Evolutionary conservation across 2,888 invertebrate genomes (phyloP), one percentile per base, ranked within the genome.

Genomic region (Proisotoma minuta): DNA sequence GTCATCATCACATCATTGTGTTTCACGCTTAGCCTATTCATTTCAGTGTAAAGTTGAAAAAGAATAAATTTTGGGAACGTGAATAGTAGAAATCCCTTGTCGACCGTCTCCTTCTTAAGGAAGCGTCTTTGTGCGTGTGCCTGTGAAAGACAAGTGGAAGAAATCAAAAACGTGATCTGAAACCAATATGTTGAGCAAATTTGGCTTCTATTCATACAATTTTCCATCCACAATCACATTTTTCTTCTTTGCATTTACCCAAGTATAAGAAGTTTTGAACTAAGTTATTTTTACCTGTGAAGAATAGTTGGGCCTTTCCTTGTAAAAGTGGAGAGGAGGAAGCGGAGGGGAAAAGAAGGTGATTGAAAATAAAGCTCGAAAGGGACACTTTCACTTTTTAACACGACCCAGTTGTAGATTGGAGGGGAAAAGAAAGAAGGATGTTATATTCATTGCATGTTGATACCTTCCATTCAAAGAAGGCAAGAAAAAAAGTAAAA

Each of bases 161-260:
- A 56, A 60, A 61, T 57, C 57, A 57, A 40, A 39, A 57, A 61
- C 61, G 61, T 61, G 61, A 61, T 56, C 50, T 61, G 61, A 61
- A 61, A 61, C 54, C 61, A 53, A 61, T 57, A 50, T 57, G 48
- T 15, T 28, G 49, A 23, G 34, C 23, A 54, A 54, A 54, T 54
- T 54, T 34, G 53, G 39, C 53, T 54, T 34, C 53, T 39, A 54
- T 54, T 54, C 39, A 54, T 39, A 54, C 53, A 43, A 34, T 54
- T 54, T 54, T 54, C 39, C 29, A 24, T 52, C 15, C 26, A n/a
- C n/a, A n/a, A n/a, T n/a, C n/a, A n/a, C n/a, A 50, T 50, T 24
- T 50, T 50, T 23, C 47, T 24, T n/a, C 29, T 47, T 18, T 52
- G 27, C 52, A 20, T 43, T 43, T 43, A 43, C 5, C 5, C 20